phyloP scores from a whole-genome alignment of 2,113 vertebrate species.

The Crotalus helleri region DNA sequence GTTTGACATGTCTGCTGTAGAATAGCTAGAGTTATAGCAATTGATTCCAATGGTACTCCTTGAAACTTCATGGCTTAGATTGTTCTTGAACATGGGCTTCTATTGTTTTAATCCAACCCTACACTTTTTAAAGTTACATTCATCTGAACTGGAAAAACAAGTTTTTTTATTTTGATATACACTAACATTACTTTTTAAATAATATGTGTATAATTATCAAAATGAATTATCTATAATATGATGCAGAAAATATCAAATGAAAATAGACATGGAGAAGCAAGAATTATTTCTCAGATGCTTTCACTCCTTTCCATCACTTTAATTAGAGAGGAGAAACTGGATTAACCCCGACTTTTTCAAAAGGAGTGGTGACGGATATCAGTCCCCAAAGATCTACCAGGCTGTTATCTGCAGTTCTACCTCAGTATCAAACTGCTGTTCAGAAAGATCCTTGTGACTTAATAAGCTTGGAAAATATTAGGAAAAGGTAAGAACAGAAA shows the following conservation, averaged over 20 bases:
- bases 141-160: background rate
- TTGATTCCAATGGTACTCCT: background rate
- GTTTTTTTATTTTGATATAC: background rate
- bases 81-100: background rate
- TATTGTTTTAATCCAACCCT: background rate
- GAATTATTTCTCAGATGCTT: background rate
- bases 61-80: background rate
- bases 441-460: conserved; percentile 2
- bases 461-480: background rate
- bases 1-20: too few species aligned
- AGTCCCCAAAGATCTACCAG: conserved; percentile 23
- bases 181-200: background rate
- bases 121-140: background rate
- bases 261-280: conserved; percentile 1
- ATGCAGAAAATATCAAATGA: conserved; percentile 9
- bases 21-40: too few species aligned
- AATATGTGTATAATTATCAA: background rate
- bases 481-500: conserved; percentile 36
- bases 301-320: conserved; percentile 1
- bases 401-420: conserved; percentile 18
- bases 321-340: conserved; percentile 39
- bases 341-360: conserved; percentile 29
- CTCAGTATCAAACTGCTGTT: conserved; percentile 14
- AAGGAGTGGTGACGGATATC: conserved; percentile 18
- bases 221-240: background rate